Percentiles rank a stretch among this genome's conserved stretches.
Evolutionary conservation across 2,797 vertebrate genomes (phyloP).

Genomic region (Hafferia zeledoni): DNA sequence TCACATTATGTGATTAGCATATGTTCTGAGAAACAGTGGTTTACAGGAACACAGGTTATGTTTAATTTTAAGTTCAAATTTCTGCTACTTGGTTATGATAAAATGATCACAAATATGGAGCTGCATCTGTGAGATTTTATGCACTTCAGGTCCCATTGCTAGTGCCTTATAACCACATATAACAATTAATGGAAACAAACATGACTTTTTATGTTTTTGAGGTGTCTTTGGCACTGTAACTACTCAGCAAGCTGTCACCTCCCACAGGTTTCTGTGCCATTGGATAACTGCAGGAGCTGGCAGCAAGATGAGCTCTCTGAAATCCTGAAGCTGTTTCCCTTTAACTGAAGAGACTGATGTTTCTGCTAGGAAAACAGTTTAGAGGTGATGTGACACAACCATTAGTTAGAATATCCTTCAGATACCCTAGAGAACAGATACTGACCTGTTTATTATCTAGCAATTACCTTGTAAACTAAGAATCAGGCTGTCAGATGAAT

Average conservation of each 20-base stretch:
- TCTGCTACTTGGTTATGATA: neutral
- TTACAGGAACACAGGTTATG: neutral
- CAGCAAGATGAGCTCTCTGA: neutral
- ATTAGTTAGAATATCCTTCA: conserved; percentile 22
- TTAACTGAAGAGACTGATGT: neutral
- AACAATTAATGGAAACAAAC: neutral
- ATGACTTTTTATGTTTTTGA: neutral
- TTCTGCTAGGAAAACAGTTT: neutral
- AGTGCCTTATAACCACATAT: neutral
- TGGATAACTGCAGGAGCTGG: neutral
- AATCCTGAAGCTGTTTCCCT: neutral
- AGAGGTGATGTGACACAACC: neutral
- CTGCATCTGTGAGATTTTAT: neutral
- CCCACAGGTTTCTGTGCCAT: neutral
- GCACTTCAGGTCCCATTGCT: neutral
- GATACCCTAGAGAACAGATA: neutral
- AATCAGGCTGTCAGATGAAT: neutral
- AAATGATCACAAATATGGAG: neutral
- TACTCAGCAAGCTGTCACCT: neutral
- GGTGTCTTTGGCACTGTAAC: neutral
- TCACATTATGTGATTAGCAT: neutral
- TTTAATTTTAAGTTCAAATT: neutral
- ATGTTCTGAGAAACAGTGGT: neutral
- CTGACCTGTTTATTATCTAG: neutral
- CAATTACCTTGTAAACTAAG: neutral